Conservation (phyloP, 2,113 vertebrate species). For the Cephalophus harveyi region DNA sequence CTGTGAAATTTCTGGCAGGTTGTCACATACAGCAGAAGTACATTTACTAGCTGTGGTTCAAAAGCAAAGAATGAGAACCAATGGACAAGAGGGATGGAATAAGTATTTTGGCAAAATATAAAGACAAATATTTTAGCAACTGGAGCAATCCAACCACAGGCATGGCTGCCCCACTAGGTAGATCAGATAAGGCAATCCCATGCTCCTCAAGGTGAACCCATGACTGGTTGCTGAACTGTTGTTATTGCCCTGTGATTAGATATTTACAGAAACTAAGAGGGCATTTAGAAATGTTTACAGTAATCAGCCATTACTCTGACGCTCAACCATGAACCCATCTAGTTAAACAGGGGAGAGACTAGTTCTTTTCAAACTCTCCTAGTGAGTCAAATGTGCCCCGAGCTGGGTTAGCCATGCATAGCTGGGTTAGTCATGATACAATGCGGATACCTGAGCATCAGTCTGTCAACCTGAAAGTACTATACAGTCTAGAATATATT, state of each 20-base stretch:
- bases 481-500: not conserved
- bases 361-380: not conserved
- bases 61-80: not conserved
- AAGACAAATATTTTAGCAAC: not conserved
- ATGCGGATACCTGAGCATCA: too few species aligned
- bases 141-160: not conserved
- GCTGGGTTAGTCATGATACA: not conserved
- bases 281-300: not conserved
- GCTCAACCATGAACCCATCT: not conserved
- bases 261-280: not conserved
- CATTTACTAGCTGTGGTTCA: not conserved
- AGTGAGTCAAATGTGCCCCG: not conserved
- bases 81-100: not conserved
- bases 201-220: not conserved
- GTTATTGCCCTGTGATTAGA: not conserved
- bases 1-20: not conserved
- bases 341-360: not conserved
- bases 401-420: not conserved
- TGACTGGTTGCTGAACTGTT: not conserved
- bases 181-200: not conserved
- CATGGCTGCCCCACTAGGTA: not conserved
- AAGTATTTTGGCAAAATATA: not conserved
- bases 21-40: not conserved
- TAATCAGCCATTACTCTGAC: not conserved
- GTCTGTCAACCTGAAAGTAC: not conserved